A percentile compares a stretch with the other conserved stretches of the same genome.
These are phyloP conservation scores for Sialis fuliginosa DNA, from an alignment of 2,888 invertebrate genomes.

Conservation along the genomic window DNA sequence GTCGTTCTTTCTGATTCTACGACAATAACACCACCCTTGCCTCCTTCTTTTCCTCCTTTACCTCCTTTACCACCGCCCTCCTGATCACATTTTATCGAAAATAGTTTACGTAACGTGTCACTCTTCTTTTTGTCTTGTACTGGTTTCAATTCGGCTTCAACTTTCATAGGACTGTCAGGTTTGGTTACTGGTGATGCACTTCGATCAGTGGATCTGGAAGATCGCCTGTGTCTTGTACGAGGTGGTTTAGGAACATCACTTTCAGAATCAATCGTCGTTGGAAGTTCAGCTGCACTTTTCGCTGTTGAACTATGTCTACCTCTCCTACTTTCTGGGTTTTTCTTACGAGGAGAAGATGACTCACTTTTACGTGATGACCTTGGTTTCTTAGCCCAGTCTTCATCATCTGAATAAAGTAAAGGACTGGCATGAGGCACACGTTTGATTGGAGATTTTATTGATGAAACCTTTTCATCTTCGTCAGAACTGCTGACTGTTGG, in stretches of 20 bases:
- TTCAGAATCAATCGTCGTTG: slow-evolving; percentile 24
- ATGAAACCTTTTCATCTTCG: slow-evolving; percentile 12
- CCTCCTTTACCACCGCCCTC: slow-evolving; percentile 49
- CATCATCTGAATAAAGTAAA: slow-evolving; percentile 12
- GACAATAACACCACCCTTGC: slow-evolving; percentile 47
- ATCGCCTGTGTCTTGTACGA: slow-evolving; percentile 9
- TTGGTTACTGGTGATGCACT: slow-evolving; percentile 4
- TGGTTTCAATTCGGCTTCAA: slow-evolving; percentile 27
- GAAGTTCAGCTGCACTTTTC: slow-evolving; percentile 17
- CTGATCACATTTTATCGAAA: slow-evolving; percentile 36
- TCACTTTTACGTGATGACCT: slow-evolving; percentile 13
- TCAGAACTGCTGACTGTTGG: slow-evolving; percentile 16
- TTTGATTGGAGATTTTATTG: slow-evolving; percentile 16
- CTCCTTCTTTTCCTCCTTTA: slow-evolving; percentile 31
- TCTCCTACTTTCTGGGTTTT: slow-evolving; percentile 21
- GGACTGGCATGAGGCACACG: slow-evolving; percentile 13
- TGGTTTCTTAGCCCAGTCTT: slow-evolving; percentile 9
- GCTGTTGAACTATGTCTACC: slow-evolving; percentile 25
- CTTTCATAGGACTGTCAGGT: slow-evolving; percentile 20
- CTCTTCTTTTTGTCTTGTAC: slow-evolving; percentile 53
- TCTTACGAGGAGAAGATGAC: slow-evolving; percentile 13
- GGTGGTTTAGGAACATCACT: slow-evolving; percentile 13
- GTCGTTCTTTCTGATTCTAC: slow-evolving; percentile 18
- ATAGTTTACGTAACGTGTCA: slow-evolving; percentile 45
- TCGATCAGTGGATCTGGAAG: slow-evolving; percentile 15